phyloP scores from a whole-genome alignment of 2,797 vertebrate genomes.

The Pangasius sanitwongsei region DNA sequence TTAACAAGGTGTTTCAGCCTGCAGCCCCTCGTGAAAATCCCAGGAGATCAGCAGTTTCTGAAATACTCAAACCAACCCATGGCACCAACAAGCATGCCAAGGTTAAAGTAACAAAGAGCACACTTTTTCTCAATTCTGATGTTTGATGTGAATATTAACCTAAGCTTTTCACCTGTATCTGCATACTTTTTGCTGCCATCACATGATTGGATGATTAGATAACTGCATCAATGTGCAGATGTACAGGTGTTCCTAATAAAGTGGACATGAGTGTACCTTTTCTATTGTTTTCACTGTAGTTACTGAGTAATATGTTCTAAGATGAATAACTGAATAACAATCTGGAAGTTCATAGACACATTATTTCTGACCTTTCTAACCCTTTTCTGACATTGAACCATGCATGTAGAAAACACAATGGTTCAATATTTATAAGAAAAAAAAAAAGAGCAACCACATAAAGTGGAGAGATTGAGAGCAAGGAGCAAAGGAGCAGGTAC shows the following conservation, averaged over 20 bases:
- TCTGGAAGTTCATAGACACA: background rate
- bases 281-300: background rate
- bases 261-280: background rate
- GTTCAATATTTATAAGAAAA: conserved; percentile 41
- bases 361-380: background rate
- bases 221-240: background rate
- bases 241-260: background rate
- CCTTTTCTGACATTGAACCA: background rate
- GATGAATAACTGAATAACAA: conserved; percentile 2
- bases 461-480: background rate
- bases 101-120: too few species aligned
- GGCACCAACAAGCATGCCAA: too few species aligned
- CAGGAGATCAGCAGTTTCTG: too few species aligned
- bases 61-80: too few species aligned
- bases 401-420: background rate
- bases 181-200: background rate
- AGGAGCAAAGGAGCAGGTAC: conserved; percentile 10
- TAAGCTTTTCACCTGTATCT: background rate
- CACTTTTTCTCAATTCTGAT: background rate
- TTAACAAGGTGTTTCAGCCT: too few species aligned
- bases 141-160: background rate
- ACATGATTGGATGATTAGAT: background rate
- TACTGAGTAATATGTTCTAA: background rate
- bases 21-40: too few species aligned
- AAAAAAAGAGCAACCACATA: conserved; percentile 15